Evolutionary conservation across 2,797 vertebrate species (phyloP).

Genomic region (Podargus strigoides): DNA sequence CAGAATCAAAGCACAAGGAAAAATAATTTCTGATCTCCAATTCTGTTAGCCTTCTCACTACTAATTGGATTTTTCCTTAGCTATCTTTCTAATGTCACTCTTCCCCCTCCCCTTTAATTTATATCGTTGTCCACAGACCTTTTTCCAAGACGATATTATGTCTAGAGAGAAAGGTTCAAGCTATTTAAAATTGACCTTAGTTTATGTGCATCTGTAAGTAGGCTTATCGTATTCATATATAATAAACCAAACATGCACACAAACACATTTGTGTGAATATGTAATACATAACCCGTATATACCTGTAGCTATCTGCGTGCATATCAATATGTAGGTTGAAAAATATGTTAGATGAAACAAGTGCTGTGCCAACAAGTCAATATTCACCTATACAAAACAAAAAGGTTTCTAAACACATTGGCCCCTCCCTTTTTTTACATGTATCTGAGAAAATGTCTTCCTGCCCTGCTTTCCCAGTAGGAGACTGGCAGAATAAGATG

Average conservation of each 20-base stretch:
- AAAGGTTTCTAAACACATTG: not conserved
- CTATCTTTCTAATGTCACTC: slow-evolving; percentile 37
- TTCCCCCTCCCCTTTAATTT: not conserved
- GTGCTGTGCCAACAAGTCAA: too few species aligned
- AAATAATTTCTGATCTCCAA: slow-evolving; percentile 36
- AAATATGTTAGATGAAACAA: not conserved
- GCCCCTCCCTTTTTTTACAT: not conserved
- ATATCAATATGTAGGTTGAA: not conserved
- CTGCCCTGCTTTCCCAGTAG: not conserved
- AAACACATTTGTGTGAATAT: not conserved
- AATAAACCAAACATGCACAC: not conserved
- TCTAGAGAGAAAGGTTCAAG: not conserved
- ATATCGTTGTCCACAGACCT: not conserved
- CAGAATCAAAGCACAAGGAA: not conserved
- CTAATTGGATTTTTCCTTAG: slow-evolving; percentile 28
- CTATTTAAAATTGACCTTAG: not conserved
- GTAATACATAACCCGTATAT: not conserved
- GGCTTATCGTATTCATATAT: not conserved
- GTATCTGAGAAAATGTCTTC: not conserved
- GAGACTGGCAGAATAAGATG: not conserved
- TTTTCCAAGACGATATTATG: not conserved
- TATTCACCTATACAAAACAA: not conserved
- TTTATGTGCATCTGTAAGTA: not conserved
- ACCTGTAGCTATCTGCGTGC: accelerated
- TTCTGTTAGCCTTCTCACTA: slow-evolving; percentile 9